A percentile compares a stretch with the other conserved stretches of the same genome.
phyloP scores from a whole-genome alignment of 2,888 invertebrate genomes.

The Epinotia brunnichana region DNA sequence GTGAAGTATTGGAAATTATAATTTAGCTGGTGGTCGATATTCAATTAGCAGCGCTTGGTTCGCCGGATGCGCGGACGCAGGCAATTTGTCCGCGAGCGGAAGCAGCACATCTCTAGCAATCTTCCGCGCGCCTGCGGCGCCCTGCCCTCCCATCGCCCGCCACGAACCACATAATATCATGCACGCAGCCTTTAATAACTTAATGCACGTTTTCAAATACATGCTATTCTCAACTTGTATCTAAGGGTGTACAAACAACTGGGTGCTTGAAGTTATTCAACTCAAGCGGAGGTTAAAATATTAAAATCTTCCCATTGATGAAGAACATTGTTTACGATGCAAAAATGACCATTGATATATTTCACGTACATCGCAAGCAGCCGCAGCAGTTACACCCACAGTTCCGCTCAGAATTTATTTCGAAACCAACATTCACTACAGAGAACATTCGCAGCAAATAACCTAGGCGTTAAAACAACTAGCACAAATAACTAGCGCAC shows the following conservation, averaged over 20 bases:
- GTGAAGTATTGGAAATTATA: constrained; percentile 54
- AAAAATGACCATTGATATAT: constrained; percentile 68
- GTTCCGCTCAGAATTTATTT: constrained; percentile 81
- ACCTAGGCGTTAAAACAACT: constrained; percentile 82
- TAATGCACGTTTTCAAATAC: constrained; percentile 29
- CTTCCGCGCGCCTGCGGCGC: constrained; percentile 50
- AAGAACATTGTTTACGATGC: constrained; percentile 57
- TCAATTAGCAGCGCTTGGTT: constrained; percentile 60
- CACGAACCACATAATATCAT: constrained; percentile 34
- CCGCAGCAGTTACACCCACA: constrained; percentile 81
- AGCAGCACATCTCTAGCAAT: constrained; percentile 69
- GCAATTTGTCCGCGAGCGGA: constrained; percentile 72
- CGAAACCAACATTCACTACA: constrained; percentile 78
- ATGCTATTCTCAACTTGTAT: constrained; percentile 17
- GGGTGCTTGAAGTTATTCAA: not conserved
- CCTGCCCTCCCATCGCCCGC: constrained; percentile 18
- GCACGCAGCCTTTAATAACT: constrained; percentile 44
- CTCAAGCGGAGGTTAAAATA: not conserved
- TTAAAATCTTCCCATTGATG: not conserved
- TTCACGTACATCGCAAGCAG: constrained; percentile 69
- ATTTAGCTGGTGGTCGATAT: constrained; percentile 54
- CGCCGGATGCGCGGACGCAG: constrained; percentile 61
- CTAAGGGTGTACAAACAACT: not conserved
- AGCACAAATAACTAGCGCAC: constrained; percentile 80
- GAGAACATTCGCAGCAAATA: constrained; percentile 80